A percentile compares a stretch with the other conserved stretches of the same genome.
phyloP scores from a whole-genome alignment of 1,140 invertebrate species.

The Gryllus bimaculatus region DNA sequence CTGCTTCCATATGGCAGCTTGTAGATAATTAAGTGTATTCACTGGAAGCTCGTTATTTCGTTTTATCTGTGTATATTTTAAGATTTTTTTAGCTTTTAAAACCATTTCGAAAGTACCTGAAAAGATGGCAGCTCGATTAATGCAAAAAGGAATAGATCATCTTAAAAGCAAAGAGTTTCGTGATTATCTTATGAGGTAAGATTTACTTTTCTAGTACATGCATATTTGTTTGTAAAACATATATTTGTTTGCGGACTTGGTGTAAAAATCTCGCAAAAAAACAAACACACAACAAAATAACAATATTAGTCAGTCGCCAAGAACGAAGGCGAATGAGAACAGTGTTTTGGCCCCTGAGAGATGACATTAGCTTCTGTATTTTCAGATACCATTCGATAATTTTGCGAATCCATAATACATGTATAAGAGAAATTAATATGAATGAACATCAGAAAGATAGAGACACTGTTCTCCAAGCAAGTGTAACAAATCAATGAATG shows the following conservation, averaged over 20 bases:
- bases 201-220: slow-evolving; percentile 20
- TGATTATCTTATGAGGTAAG: slow-evolving; percentile 74
- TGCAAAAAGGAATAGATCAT: slow-evolving; percentile 36
- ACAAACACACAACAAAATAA: background rate
- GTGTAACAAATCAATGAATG: slow-evolving; percentile 14
- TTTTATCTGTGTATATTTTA: too few species aligned
- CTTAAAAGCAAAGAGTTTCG: slow-evolving; percentile 70
- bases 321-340: too few species aligned
- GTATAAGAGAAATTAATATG: background rate
- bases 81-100: too few species aligned
- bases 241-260: background rate
- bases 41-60: too few species aligned
- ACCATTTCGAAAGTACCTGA: too few species aligned
- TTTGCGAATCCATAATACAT: background rate
- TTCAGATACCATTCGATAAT: background rate
- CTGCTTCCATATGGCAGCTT: too few species aligned
- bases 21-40: too few species aligned
- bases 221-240: background rate
- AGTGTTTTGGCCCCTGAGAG: background rate
- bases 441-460: background rate
- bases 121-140: too few species aligned
- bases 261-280: background rate
- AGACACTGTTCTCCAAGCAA: background rate
- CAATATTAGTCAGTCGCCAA: background rate
- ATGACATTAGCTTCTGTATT: too few species aligned